Evolutionary conservation across 2,797 vertebrate species (phyloP).

Genomic region (Carapus acus): DNA sequence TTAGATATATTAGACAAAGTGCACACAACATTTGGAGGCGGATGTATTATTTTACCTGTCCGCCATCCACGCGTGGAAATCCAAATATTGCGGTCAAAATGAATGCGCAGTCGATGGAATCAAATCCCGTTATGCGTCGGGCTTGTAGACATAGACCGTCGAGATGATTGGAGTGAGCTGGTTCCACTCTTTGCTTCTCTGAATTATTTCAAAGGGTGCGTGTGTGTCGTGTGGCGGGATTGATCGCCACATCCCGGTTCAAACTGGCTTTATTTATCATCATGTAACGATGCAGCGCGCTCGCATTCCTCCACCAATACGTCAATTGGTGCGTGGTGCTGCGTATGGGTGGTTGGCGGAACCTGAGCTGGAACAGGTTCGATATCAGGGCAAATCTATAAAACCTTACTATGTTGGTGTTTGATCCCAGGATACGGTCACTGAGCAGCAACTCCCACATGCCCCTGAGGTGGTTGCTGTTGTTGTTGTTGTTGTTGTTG

Average conservation of each 20-base stretch:
- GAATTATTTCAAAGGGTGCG: constrained; percentile 5
- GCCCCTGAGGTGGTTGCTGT: too few relatives aligned
- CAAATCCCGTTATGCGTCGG: background rate
- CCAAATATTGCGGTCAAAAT: constrained; percentile 10
- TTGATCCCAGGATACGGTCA: too few relatives aligned
- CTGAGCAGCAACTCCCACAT: too few relatives aligned
- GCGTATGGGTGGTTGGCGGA: too few relatives aligned
- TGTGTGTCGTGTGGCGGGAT: background rate
- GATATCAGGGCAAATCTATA: too few relatives aligned
- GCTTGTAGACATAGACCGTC: constrained; percentile 14
- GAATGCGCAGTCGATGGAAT: background rate
- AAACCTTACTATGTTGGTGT: too few relatives aligned
- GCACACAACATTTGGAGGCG: constrained; percentile 16
- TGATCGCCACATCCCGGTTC: background rate
- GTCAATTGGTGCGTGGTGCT: too few relatives aligned
- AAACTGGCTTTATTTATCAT: too few relatives aligned
- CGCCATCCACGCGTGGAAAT: constrained; percentile 1
- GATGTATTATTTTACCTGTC: background rate
- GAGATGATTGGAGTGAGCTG: constrained; percentile 9
- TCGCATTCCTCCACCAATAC: too few relatives aligned
- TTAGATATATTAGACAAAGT: constrained; percentile 6
- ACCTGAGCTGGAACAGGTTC: too few relatives aligned
- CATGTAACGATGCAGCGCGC: too few relatives aligned
- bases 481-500: too few relatives aligned
- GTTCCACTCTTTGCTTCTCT: constrained; percentile 11